Conservation (phyloP, 2,797 vertebrate genomes). For the Glyptemys insculpta region DNA sequence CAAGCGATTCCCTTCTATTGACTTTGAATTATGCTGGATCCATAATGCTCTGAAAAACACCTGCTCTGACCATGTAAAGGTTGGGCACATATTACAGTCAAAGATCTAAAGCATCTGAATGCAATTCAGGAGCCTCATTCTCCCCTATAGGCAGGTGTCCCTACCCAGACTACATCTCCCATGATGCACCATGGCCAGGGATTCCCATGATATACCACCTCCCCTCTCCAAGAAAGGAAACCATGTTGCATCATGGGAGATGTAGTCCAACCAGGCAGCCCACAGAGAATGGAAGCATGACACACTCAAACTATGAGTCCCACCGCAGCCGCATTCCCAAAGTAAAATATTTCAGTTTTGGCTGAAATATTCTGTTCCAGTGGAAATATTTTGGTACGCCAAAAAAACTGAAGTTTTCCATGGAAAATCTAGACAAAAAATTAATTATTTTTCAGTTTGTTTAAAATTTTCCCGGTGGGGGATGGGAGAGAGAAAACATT, state of each 20-base stretch:
- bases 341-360: background rate
- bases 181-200: background rate
- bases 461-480: too few relatives aligned
- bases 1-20: rapidly evolving
- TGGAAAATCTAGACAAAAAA: background rate
- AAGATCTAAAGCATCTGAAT: rapidly evolving
- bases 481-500: too few relatives aligned
- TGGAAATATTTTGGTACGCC: background rate
- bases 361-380: background rate
- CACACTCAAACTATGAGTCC: rapidly evolving
- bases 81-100: rapidly evolving
- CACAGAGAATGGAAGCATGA: background rate
- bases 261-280: background rate
- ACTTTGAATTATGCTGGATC: background rate
- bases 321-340: background rate
- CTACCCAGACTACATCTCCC: background rate
- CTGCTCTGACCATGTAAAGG: rapidly evolving
- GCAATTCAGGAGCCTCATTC: background rate
- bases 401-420: background rate
- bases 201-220: background rate
- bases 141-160: background rate
- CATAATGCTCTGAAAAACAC: background rate
- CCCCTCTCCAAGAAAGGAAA: background rate
- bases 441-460: background rate
- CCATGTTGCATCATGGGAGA: rapidly evolving